Base-by-base conservation (phyloP, 2,888 invertebrate genomes). In the Drosophila anceps region DNA sequence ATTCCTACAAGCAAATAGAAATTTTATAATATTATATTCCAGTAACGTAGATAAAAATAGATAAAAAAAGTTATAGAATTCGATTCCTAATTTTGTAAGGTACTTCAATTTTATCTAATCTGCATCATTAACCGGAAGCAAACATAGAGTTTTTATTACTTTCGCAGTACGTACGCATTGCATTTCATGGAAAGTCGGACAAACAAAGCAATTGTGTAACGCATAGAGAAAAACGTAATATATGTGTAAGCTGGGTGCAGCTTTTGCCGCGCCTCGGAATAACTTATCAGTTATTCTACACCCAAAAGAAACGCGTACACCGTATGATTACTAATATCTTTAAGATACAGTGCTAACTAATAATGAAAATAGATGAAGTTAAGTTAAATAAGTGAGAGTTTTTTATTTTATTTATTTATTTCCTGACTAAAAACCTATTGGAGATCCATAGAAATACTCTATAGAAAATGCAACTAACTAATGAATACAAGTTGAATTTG, bases 1-100 rank as follows among this genome's bases (percentile, higher is more conserved):
- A 46, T 13, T 81, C 84, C 91, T 91, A 57, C 0, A 76, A 81
- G 8, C 6, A 46, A 5, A 31, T 8, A 59, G 0, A n/a, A 29
- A 48, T n/a, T 8, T 8, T 39, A n/a, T n/a, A n/a, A 10, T 31
- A 29, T n/a, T 31, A 10, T 31, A 29, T 2, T n/a, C 10, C n/a
- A n/a, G 3, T 46, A 44, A 24, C 18, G 7, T 24, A 31, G n/a
- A 31, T 2, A 29, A 48, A 31, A 4, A 20, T 46, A 18, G 6
- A 50, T 18, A 50, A 2, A n/a, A 2, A n/a, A 27, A 31, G 15
- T 2, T 50, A 3, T 3, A 31, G 9, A 46, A 5, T 27, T 9
- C 15, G 4, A 27, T 27, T 15, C n/a, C 39, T n/a, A 7, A 0
- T 39, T 39, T 8, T 79, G 53, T 69, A 54, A 31, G 46, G 35